phyloP scores from a whole-genome alignment of 2,113 vertebrate genomes.

The Poicephalus meyeri region DNA sequence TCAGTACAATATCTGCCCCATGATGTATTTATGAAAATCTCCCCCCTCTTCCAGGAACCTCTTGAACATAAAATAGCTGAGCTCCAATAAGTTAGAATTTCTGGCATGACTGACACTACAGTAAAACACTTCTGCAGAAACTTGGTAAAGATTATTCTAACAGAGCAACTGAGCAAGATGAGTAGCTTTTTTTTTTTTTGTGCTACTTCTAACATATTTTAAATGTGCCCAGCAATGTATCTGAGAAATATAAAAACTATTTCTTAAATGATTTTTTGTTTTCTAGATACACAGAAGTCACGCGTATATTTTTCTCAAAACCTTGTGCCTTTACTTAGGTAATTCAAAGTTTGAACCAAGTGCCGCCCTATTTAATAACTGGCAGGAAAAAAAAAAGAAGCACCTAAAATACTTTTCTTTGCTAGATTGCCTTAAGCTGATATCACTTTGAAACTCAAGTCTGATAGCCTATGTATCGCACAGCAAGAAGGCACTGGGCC shows the following conservation, averaged over 20 bases:
- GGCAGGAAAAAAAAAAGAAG: neutral
- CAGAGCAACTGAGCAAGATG: neutral
- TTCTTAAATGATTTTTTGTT: neutral
- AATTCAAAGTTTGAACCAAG: neutral
- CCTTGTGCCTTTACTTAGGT: neutral
- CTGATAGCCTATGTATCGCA: neutral
- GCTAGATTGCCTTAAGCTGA: neutral
- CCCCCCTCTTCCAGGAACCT: constrained; percentile 15
- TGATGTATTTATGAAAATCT: neutral
- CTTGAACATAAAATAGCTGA: constrained; percentile 11
- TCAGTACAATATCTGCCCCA: constrained; percentile 6
- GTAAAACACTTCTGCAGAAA: neutral
- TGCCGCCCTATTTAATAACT: neutral
- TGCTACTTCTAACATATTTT: neutral
- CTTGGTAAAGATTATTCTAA: neutral
- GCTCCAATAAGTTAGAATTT: neutral
- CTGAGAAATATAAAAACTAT: neutral
- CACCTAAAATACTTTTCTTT: neutral
- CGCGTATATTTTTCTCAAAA: neutral
- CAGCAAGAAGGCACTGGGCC: neutral
- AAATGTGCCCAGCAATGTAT: neutral
- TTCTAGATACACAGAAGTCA: neutral
- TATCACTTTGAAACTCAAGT: neutral
- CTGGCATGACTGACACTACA: neutral
- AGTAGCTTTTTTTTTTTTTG: neutral